Base-by-base conservation (phyloP, 2,113 vertebrate species). In the Nerophis ophidion region DNA sequence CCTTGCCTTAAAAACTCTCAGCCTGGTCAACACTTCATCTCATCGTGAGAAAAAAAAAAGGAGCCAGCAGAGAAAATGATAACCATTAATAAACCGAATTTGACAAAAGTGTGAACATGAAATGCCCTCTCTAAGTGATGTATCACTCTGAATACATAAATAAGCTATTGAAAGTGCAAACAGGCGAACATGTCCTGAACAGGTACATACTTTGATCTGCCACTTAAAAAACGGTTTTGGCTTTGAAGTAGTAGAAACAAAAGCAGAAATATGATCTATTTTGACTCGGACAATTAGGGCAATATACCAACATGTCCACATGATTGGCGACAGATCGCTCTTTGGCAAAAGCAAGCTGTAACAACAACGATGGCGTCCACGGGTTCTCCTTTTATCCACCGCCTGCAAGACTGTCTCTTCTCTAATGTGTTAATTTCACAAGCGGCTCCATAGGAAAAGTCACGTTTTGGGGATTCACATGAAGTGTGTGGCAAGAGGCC, bases 41-140 rank as follows among this genome's bases (percentile, higher is more conserved):
- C 76, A 81, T 81, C 68, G 79, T 46, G 61, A 70, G 75, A 69
- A 83, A 87, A n/a, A 66, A 70, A 77, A 71, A 85, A 85, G 67
- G 75, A 81, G 86, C 86, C 68, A 66, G 79, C 70, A 66, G 72
- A 74, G 75, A 74, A 84, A 84, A 84, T 84, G 84, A 69, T 51
- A 77, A 82, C 74, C 63, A n/a, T 76, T 85, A 81, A 83, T 79
- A 81, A 76, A 85, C 76, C 78, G 57, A 59, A 71, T 66, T 74
- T 74, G 77, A 79, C 68, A 80, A 77, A 84, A 85, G 72, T 65
- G 78, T 75, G 67, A 79, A 81, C 79, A 74, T 40, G 51, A 70
- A 38, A 38, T 53, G 26, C 63, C 56, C 42, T 58, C 54, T 26
- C 66, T 64, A 48, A 68, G 57, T 57, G 63, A 72, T 73, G 62